A percentile compares a stretch with the other conserved stretches of the same genome.
phyloP scores from a whole-genome alignment of 2,888 invertebrate species.

The Euphydryas editha region DNA sequence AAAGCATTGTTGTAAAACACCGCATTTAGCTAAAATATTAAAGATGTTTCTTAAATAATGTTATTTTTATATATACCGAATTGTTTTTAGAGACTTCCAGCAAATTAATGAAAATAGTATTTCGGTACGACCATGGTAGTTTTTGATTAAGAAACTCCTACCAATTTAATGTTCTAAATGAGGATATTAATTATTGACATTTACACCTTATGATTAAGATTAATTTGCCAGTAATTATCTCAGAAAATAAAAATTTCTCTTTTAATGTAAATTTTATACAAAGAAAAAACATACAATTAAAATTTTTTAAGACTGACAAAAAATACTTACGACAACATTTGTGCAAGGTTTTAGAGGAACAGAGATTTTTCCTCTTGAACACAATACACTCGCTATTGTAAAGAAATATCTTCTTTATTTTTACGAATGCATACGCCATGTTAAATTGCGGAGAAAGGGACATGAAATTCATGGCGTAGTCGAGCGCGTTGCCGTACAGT shows the following conservation, averaged over 20 bases:
- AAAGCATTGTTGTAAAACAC: slow-evolving; percentile 68
- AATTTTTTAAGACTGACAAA: neutral
- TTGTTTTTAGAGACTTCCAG: no score
- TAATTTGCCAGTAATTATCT: no score
- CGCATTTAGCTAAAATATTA: slow-evolving; percentile 64
- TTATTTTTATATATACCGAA: no score
- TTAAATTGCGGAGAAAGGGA: slow-evolving; percentile 72
- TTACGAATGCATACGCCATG: slow-evolving; percentile 67
- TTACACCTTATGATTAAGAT: no score
- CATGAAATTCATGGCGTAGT: slow-evolving; percentile 57
- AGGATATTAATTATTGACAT: no score
- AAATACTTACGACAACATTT: slow-evolving; percentile 70
- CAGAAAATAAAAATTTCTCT: no score
- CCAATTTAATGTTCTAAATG: no score
- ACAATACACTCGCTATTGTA: slow-evolving; percentile 71
- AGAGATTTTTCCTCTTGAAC: slow-evolving; percentile 56
- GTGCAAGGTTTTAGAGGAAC: slow-evolving; percentile 58
- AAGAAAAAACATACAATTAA: neutral
- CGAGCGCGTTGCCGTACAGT: slow-evolving; percentile 60
- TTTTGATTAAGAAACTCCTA: no score
- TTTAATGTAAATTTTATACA: neutral
- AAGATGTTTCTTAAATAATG: no score
- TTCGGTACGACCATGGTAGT: no score
- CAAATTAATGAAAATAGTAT: no score
- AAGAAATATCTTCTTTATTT: slow-evolving; percentile 65